Evolutionary conservation across 2,888 invertebrate genomes (phyloP).

Genomic region (Periphyllus acericola): DNA sequence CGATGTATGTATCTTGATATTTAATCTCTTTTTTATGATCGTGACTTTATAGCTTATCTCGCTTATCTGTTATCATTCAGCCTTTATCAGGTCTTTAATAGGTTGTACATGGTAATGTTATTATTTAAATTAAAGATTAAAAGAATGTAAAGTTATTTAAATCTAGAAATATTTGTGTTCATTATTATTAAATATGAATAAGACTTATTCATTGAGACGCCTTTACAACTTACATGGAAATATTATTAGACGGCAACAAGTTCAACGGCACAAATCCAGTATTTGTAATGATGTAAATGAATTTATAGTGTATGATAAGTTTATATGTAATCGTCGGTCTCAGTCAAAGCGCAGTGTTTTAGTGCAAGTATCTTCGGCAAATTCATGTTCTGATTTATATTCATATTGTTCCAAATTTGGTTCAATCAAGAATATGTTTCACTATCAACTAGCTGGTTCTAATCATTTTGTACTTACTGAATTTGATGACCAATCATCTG

Average conservation of each 20-base stretch:
- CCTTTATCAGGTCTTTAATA: too few relatives aligned
- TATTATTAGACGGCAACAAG: background rate
- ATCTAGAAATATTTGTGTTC: background rate
- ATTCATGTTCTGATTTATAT: conserved; percentile 76
- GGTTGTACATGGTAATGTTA: too few relatives aligned
- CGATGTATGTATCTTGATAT: too few relatives aligned
- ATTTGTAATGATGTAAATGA: background rate
- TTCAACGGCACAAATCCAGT: conserved; percentile 31
- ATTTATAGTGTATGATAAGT: conserved; percentile 40
- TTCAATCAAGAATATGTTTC: conserved; percentile 68
- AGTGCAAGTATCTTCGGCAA: conserved; percentile 80
- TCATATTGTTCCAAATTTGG: conserved; percentile 78
- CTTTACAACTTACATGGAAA: conserved; percentile 15
- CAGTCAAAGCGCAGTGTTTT: conserved; percentile 78
- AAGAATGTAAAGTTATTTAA: background rate
- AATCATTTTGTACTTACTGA: conserved; percentile 83
- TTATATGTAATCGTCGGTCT: conserved; percentile 68
- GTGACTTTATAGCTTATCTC: too few relatives aligned
- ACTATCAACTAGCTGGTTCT: conserved; percentile 64
- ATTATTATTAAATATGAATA: conserved; percentile 41
- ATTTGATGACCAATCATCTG: conserved; percentile 72
- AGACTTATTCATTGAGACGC: conserved; percentile 25
- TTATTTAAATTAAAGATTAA: background rate
- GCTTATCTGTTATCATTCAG: too few relatives aligned
- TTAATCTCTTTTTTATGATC: too few relatives aligned